Evolutionary conservation across 2,888 invertebrate species (phyloP), one percentile per base, ranked within the genome.

Genomic region (Caenorhabditis sp.): DNA sequence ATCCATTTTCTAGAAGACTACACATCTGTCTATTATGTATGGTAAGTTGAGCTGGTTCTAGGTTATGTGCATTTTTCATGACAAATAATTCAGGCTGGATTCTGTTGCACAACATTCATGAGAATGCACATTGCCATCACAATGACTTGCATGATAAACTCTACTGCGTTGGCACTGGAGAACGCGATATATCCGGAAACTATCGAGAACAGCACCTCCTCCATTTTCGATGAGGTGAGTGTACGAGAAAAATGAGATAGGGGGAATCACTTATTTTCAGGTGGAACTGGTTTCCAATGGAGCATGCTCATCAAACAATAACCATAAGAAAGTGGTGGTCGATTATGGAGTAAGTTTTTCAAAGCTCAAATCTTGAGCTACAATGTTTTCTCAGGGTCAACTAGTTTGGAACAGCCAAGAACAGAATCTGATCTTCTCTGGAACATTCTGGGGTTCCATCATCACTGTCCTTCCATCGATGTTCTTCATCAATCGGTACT

Each of bases 371-470:
- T 4, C 7, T 6, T 31, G 7, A 7, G 31, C 31, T 4, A 31
- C 31, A 31, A 58, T n/a, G 31, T 24, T 49, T 47, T 58, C 80
- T 41, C 61, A 89, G 89, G 90, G 90, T 16, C 80, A 85, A 58
- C 80, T 90, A 2, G 74, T 86, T 1, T 90, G 90, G 90, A 83
- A 81, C 51, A 83, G 81, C 19, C 73, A 72, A 24, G 82, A 87
- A 56, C 90, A 90, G 63, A 89, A 90, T 61, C 59, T 87, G 24
- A 82, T 90, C 47, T 89, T 90, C 79, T 84, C 87, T 19, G 90
- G 89, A 19, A 89, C 88, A 3, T 90, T 90, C 70, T 88, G 87
- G 85, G 90, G 90, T 24, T 85, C 88, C 16, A 74, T 89, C 7
- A 64, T 90, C 49, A 87, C 87, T 12, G 86, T 84, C 7, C 72